Base-by-base conservation (phyloP, 1,140 invertebrate species). In the Zaprionus capensis region DNA sequence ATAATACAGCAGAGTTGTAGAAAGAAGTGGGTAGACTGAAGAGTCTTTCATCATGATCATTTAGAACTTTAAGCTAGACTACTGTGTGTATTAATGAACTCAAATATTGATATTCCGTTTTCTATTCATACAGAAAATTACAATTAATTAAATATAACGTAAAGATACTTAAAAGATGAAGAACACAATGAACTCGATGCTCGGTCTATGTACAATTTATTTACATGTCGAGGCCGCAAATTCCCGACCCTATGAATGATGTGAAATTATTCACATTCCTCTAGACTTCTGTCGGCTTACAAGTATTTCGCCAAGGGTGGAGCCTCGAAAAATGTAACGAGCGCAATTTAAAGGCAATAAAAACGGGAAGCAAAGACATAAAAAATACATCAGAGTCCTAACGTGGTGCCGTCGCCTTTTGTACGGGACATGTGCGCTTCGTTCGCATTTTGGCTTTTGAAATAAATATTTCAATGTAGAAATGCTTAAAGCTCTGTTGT, bases 291-390 rank as follows among this genome's bases (percentile, higher is more conserved):
- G 55, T 64, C 68, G 41, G 53, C 41, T 61, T 72, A 36, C 69
- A 55, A 49, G 61, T 61, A 56, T 71, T 58, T 66, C 55, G 24
- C 6, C 9, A 24, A 34, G 65, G 28, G 4, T 34, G 56, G 24
- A 61, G 38, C 17, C 31, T 28, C 28, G 20, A 59, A 59, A 41
- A 46, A 81, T 77, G 79, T 85, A 82, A 82, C 76, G 82, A 86
- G 80, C 68, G 71, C 84, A 87, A 87, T 87, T 88, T 87, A 81
- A 87, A 90, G 71, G 81, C 81, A 75, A 87, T 87, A 87, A 88
- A 80, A 88, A 74, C 41, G n/a, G 68, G 66, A 76, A 57, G 75
- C 66, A 61, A 71, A 79, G 80, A 83, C 83, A 86, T 86, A 86
- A 86, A 86, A 86, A 87, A 82, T 86, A 86, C 83, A 86, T 86